A percentile compares a stretch with the other conserved stretches of the same genome.
These are phyloP conservation scores for Heliconius aoede DNA, from an alignment of 2,888 invertebrate species.

Conservation along the genomic window DNA sequence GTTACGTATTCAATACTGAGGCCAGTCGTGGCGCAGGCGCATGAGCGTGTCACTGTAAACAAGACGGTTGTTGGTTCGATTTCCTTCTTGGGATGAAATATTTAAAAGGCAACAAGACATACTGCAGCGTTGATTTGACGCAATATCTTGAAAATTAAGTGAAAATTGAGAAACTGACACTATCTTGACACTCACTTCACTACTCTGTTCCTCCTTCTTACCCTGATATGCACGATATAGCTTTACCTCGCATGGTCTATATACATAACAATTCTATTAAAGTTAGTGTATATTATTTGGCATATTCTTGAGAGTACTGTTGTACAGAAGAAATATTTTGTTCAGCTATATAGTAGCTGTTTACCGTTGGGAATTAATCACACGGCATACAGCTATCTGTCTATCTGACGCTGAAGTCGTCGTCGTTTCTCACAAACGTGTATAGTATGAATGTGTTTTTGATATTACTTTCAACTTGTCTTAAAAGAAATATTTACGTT, in stretches of 20 bases:
- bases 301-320: not conserved
- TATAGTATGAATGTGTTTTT: not conserved
- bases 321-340: not conserved
- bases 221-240: too few species aligned
- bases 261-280: too few species aligned
- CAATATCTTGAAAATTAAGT: too few species aligned
- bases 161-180: too few species aligned
- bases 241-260: too few species aligned
- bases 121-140: not conserved
- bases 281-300: too few species aligned
- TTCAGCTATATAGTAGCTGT: not conserved
- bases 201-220: too few species aligned
- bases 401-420: not conserved
- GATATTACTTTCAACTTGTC: slow-evolving; percentile 8
- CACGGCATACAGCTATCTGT: not conserved
- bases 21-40: not conserved
- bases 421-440: not conserved
- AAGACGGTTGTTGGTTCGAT: not conserved
- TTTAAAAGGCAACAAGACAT: not conserved
- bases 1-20: not conserved
- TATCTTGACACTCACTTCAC: too few species aligned
- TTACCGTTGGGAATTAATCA: slow-evolving; percentile 11
- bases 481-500: slow-evolving; percentile 6
- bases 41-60: not conserved
- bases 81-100: not conserved